These are phyloP conservation scores for Falco rusticolus DNA, from an alignment of 2,797 vertebrate species.

Conservation along the genomic window DNA sequence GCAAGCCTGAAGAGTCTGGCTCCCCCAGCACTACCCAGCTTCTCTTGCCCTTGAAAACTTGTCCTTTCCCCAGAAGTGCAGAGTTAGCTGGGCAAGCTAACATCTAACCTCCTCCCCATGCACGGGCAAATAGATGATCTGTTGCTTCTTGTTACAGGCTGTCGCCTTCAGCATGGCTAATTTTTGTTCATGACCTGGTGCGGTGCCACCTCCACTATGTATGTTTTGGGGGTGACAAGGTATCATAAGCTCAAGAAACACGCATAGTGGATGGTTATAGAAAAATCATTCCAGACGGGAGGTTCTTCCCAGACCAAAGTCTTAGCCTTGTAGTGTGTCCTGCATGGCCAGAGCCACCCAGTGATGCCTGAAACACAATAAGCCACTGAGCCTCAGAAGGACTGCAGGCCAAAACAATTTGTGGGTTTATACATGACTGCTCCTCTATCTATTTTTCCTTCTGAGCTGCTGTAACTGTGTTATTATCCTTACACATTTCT, in stretches of 20 bases:
- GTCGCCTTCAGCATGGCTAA: not conserved
- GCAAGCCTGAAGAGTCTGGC: not conserved
- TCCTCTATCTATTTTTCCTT: not conserved
- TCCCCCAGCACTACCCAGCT: not conserved
- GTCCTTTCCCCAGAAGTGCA: not conserved
- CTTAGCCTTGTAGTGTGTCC: not conserved
- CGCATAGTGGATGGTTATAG: not conserved
- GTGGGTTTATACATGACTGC: not conserved
- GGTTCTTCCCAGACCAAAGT: not conserved
- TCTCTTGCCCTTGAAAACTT: not conserved
- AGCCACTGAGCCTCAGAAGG: not conserved
- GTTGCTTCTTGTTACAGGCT: not conserved
- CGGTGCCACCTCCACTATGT: not conserved
- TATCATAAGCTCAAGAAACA: not conserved
- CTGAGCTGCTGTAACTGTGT: not conserved
- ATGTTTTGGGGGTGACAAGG: not conserved
- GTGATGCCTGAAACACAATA: not conserved
- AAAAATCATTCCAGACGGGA: not conserved
- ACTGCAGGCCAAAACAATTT: not conserved
- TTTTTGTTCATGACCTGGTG: not conserved
- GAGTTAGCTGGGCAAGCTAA: not conserved
- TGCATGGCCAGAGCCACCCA: not conserved
- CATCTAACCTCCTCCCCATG: not conserved
- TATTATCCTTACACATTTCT: conserved; percentile 25
- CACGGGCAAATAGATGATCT: not conserved